These are phyloP conservation scores for Hofmannophila pseudospretella DNA, from an alignment of 2,888 invertebrate species.

Conservation along the genomic window DNA sequence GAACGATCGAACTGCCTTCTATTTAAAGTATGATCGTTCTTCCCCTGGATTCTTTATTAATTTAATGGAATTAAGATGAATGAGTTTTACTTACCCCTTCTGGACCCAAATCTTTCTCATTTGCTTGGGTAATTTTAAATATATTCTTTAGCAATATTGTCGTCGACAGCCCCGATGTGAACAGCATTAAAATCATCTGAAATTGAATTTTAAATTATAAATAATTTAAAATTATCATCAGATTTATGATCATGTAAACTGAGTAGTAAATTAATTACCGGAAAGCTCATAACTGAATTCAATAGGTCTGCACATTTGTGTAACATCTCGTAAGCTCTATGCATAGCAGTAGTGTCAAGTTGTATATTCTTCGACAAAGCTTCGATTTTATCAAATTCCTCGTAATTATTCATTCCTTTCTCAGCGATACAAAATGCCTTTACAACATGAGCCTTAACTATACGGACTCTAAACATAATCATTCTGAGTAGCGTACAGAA, in stretches of 20 bases:
- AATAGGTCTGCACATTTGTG: slow-evolving; percentile 10
- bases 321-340: slow-evolving; percentile 10
- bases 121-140: slow-evolving; percentile 24
- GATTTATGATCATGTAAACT: too few species aligned
- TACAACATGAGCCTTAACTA: slow-evolving; percentile 43
- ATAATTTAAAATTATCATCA: slow-evolving; percentile 6
- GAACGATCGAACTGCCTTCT: too few species aligned
- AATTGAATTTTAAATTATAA: slow-evolving; percentile 21
- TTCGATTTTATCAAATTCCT: slow-evolving; percentile 29
- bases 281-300: slow-evolving; percentile 11
- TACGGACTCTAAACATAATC: slow-evolving; percentile 36
- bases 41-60: too few species aligned
- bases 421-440: slow-evolving; percentile 28
- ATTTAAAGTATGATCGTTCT: too few species aligned
- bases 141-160: slow-evolving; percentile 45
- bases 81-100: neutral
- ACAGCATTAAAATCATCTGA: slow-evolving; percentile 46
- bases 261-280: slow-evolving; percentile 9
- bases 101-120: neutral
- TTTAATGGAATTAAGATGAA: too few species aligned
- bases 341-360: slow-evolving; percentile 7
- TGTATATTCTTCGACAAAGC: slow-evolving; percentile 4
- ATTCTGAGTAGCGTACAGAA: slow-evolving; percentile 34
- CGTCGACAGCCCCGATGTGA: slow-evolving; percentile 46
- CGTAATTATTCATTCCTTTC: slow-evolving; percentile 13